These are phyloP conservation scores for Emydoidea blandingii DNA, from an alignment of 2,797 vertebrate genomes.

Conservation along the genomic window DNA sequence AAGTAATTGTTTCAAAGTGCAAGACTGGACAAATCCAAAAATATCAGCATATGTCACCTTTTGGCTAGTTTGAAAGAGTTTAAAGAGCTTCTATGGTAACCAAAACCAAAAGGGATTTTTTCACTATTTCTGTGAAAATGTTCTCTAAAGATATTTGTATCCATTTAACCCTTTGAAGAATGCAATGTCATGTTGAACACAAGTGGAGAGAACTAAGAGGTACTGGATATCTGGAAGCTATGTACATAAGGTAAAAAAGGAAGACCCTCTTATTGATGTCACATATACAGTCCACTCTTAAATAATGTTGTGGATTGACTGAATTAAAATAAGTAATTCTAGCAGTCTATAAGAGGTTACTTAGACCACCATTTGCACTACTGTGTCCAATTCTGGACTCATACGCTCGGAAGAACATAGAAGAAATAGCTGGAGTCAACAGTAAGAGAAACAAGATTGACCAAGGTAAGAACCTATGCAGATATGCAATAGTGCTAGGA, in stretches of 20 bases:
- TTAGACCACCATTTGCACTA: neutral
- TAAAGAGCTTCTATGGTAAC: neutral
- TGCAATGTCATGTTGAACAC: neutral
- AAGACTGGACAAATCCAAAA: neutral
- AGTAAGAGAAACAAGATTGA: neutral
- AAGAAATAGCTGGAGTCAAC: neutral
- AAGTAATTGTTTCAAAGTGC: neutral
- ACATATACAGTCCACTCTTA: neutral
- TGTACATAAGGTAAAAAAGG: neutral
- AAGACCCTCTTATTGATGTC: neutral
- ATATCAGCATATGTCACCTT: neutral
- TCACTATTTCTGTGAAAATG: neutral
- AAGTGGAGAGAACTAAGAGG: neutral
- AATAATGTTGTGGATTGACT: fast-evolving
- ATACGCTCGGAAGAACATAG: neutral
- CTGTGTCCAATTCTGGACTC: neutral
- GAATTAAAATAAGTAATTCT: neutral
- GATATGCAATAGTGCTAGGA: neutral
- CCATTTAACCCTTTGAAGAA: neutral
- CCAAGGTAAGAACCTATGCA: neutral
- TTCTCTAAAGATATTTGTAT: neutral
- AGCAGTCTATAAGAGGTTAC: neutral
- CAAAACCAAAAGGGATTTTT: neutral
- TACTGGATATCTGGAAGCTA: neutral
- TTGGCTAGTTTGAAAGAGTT: neutral